Evolutionary conservation across 2,888 invertebrate species (phyloP).

Genomic region (Latrodectus elegans): DNA sequence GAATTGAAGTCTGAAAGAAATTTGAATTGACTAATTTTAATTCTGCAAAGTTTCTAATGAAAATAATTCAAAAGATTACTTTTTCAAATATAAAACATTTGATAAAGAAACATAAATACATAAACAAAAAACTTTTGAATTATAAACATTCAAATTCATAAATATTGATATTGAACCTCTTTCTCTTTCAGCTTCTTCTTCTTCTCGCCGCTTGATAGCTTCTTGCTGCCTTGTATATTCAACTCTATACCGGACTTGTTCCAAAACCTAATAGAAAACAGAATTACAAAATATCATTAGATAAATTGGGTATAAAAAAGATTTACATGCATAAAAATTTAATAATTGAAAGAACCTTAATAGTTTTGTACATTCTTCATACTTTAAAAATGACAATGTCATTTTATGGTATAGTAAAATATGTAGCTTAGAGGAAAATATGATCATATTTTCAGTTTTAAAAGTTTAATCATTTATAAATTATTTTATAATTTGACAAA

Average conservation of each 20-base stretch:
- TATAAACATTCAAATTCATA: background rate
- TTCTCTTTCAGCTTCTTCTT: slow-evolving; percentile 95
- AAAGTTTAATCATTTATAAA: too few relatives aligned
- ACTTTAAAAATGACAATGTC: too few relatives aligned
- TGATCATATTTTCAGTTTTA: background rate
- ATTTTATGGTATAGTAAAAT: too few relatives aligned
- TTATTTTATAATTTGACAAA: too few relatives aligned
- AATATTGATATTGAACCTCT: slow-evolving; percentile 78
- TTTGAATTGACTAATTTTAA: too few relatives aligned
- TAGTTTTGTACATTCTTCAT: too few relatives aligned
- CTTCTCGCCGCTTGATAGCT: slow-evolving; percentile 91
- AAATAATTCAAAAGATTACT: too few relatives aligned
- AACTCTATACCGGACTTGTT: slow-evolving; percentile 94
- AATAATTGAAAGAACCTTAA: background rate
- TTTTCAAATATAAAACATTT: too few relatives aligned
- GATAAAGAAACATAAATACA: too few relatives aligned
- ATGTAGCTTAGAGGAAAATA: background rate
- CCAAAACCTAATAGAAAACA: slow-evolving; percentile 77
- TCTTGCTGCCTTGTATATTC: slow-evolving; percentile 98
- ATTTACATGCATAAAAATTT: background rate
- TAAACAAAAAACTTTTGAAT: too few relatives aligned
- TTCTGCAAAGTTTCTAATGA: too few relatives aligned
- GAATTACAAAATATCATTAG: background rate
- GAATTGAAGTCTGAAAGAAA: too few relatives aligned
- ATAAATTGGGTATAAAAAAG: background rate